Evolutionary conservation across 2,888 invertebrate species (phyloP), one percentile per base, ranked within the genome.

Genomic region (Loripinus fragilis): DNA sequence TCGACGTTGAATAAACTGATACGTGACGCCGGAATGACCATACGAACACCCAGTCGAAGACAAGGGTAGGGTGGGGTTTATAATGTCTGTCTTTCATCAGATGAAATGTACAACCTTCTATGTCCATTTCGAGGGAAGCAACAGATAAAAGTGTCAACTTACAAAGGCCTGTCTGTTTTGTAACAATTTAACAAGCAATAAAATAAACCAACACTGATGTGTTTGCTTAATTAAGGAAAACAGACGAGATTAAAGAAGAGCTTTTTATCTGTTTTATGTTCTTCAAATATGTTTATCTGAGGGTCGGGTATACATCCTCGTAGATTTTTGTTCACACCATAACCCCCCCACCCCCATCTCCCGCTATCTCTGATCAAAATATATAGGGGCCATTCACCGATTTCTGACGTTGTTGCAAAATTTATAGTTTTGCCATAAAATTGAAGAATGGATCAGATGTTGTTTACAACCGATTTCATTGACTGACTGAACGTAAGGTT

Each of bases 251-350:
- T 28, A 25, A 8, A 8, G 28, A 3, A 35, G 45, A 8, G 25
- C 12, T 10, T 67, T 12, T 38, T 38, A 38, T 38, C 38, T 67
- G 28, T 67, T 41, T 60, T 67, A 67, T 67, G 15, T 41, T 2
- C 42, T 28, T 2, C 67, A 41, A 67, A 67, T 67, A 67, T 67
- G 33, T 66, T 66, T n/a, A 35, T 35, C 66, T n/a, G n/a, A n/a
- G n/a, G n/a, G n/a, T n/a, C n/a, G n/a, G n/a, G n/a, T n/a, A n/a
- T n/a, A n/a, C n/a, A n/a, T n/a, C n/a, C n/a, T n/a, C n/a, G n/a
- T n/a, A n/a, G n/a, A n/a, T n/a, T n/a, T n/a, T n/a, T n/a, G n/a
- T n/a, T n/a, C n/a, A n/a, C n/a, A n/a, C n/a, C n/a, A n/a, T n/a
- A n/a, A n/a, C n/a, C n/a, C n/a, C n/a, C n/a, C n/a, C n/a, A n/a